phyloP scores from a whole-genome alignment of 1,140 invertebrate genomes.

The Hyles euphorbiae region DNA sequence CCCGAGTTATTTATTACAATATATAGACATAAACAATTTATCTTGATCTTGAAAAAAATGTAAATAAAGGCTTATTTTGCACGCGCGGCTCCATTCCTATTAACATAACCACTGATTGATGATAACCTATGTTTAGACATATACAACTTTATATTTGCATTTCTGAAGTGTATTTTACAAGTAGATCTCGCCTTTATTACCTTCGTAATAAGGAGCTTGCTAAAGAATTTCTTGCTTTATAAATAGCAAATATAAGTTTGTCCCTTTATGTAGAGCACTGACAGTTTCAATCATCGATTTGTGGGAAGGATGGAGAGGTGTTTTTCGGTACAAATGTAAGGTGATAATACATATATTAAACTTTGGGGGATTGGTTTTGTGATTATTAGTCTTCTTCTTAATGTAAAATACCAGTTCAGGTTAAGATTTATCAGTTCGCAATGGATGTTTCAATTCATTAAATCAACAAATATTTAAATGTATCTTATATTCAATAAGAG shows the following conservation, averaged over 20 bases:
- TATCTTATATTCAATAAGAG: too few species aligned
- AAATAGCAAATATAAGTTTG: conserved; percentile 19
- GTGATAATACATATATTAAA: conserved; percentile 14
- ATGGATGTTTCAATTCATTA: too few species aligned
- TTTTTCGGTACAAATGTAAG: conserved; percentile 21
- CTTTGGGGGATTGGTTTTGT: too few species aligned
- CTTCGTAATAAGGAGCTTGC: background rate
- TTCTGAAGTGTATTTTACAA: background rate
- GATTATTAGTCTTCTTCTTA: too few species aligned
- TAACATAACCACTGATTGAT: conserved; percentile 26
- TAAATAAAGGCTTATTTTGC: conserved; percentile 9
- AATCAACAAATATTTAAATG: too few species aligned
- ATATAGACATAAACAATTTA: conserved; percentile 6
- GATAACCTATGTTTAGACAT: conserved; percentile 27
- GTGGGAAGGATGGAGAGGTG: conserved; percentile 23
- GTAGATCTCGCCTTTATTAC: conserved; percentile 3
- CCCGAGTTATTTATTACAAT: too few species aligned
- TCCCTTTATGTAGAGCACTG: conserved; percentile 20
- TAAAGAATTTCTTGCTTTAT: background rate
- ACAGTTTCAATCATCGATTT: conserved; percentile 29
- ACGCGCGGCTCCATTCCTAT: conserved; percentile 12
- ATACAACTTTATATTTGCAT: conserved; percentile 8
- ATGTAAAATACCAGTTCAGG: too few species aligned
- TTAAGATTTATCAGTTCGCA: too few species aligned
- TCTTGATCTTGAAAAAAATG: conserved; percentile 5